Evolutionary conservation across 2,797 vertebrate species (phyloP).

Genomic region (Miichthys miiuy): DNA sequence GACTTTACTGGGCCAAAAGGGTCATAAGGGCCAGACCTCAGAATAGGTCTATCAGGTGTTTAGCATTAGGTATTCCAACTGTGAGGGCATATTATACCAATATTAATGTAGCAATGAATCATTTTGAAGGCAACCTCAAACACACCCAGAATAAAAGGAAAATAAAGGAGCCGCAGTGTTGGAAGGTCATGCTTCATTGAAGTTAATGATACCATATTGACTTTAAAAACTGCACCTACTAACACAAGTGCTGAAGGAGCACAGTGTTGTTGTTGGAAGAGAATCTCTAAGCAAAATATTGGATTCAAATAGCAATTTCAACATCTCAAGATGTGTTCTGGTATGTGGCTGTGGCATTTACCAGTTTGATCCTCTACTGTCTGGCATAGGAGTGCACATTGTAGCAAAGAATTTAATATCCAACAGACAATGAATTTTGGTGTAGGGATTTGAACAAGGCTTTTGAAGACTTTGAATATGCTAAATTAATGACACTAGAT

Average conservation of each 20-base stretch:
- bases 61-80: constrained; percentile 14
- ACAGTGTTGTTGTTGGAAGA: constrained; percentile 48
- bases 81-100: constrained; percentile 16
- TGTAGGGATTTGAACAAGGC: not conserved
- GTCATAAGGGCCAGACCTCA: not conserved
- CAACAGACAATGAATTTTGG: not conserved
- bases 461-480: not conserved
- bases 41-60: constrained; percentile 34
- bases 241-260: constrained; percentile 38
- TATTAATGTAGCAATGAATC: constrained; percentile 36
- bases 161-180: constrained; percentile 18
- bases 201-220: constrained; percentile 35
- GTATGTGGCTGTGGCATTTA: not conserved
- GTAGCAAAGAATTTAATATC: not conserved
- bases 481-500: not conserved
- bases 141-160: constrained; percentile 32
- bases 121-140: constrained; percentile 30
- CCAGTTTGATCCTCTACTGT: not conserved
- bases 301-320: constrained; percentile 30
- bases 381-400: not conserved
- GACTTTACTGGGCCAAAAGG: not conserved
- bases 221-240: constrained; percentile 45
- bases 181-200: constrained; percentile 31
- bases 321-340: constrained; percentile 22
- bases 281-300: constrained; percentile 20